Percentiles rank a stretch among this genome's conserved stretches.
Conservation (phyloP, 2,888 invertebrate genomes). For the Sesia bembeciformis region DNA sequence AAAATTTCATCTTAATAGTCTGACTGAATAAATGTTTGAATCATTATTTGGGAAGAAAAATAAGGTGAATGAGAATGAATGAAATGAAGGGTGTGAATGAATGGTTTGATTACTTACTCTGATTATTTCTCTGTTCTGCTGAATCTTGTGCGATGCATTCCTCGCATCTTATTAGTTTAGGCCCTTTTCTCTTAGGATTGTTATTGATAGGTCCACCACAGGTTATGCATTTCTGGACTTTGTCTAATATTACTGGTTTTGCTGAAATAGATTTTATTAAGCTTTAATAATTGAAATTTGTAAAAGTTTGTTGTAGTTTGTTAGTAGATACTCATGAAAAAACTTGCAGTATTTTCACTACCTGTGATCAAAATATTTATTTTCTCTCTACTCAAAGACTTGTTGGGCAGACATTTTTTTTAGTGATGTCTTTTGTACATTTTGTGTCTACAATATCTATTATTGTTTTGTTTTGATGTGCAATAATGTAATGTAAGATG, state of each 20-base stretch:
- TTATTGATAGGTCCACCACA: slow-evolving; percentile 72
- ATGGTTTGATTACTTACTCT: slow-evolving; percentile 32
- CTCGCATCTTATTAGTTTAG: slow-evolving; percentile 76
- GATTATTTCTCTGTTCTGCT: slow-evolving; percentile 56
- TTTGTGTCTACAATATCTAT: too few relatives aligned
- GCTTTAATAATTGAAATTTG: too few relatives aligned
- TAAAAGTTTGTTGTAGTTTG: too few relatives aligned
- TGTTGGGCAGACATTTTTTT: not conserved
- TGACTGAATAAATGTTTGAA: too few relatives aligned
- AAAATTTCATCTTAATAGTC: too few relatives aligned
- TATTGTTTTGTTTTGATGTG: too few relatives aligned
- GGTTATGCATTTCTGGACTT: slow-evolving; percentile 74
- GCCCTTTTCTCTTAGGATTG: slow-evolving; percentile 77
- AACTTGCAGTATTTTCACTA: not conserved
- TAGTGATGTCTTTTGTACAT: not conserved
- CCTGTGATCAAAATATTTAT: too few relatives aligned
- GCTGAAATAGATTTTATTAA: slow-evolving; percentile 34
- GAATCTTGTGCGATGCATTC: slow-evolving; percentile 76
- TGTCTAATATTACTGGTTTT: slow-evolving; percentile 69
- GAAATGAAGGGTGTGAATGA: too few relatives aligned
- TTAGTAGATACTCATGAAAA: too few relatives aligned
- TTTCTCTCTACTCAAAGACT: too few relatives aligned
- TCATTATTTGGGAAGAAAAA: too few relatives aligned
- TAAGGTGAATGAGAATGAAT: too few relatives aligned
- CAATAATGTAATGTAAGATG: not conserved